Evolutionary conservation across 2,888 invertebrate species (phyloP).

Genomic region (Mayetiola destructor): DNA sequence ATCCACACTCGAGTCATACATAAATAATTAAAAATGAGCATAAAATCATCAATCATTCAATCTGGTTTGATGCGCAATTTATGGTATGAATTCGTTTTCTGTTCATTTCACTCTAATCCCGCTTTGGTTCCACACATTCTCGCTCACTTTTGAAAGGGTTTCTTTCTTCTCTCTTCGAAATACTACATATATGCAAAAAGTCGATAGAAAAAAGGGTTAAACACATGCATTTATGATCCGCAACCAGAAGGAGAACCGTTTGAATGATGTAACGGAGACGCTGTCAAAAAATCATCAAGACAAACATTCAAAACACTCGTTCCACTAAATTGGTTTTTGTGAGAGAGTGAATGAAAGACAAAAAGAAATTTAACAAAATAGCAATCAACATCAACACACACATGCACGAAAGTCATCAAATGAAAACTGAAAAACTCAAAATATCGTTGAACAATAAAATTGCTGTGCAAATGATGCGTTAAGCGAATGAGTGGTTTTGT

Average conservation of each 20-base stretch:
- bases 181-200: neutral
- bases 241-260: no score
- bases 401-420: no score
- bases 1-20: neutral
- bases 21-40: constrained; percentile 6
- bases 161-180: neutral
- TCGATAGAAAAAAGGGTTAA: neutral
- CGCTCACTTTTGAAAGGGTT: neutral
- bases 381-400: no score
- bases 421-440: no score
- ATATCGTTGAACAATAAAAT: neutral
- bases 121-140: neutral
- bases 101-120: constrained; percentile 3
- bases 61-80: neutral
- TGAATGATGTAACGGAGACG: no score
- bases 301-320: no score
- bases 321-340: no score
- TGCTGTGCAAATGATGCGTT: constrained; percentile 10
- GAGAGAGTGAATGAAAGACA: no score
- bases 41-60: constrained; percentile 13
- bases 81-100: neutral
- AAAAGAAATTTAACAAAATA: no score
- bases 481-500: constrained; percentile 9
- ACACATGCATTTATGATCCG: no score
- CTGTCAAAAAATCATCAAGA: no score